phyloP scores from a whole-genome alignment of 2,888 invertebrate species.

The Macrosiphum euphorbiae region DNA sequence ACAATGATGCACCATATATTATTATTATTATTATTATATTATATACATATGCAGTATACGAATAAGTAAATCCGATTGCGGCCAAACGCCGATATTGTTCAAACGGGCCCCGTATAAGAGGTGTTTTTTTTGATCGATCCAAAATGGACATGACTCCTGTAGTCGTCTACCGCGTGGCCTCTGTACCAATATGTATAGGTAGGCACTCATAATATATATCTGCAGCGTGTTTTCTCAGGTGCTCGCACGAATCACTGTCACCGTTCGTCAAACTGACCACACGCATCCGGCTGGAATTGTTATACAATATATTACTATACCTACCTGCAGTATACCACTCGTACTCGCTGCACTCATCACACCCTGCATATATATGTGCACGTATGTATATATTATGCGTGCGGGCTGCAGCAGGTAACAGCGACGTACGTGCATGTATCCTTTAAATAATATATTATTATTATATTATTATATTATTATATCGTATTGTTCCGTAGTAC shows the following conservation, averaged over 20 bases:
- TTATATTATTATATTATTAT: background rate
- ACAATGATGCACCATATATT: constrained; percentile 18
- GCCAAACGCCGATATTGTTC: background rate
- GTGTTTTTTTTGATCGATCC: constrained; percentile 51
- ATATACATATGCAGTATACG: background rate
- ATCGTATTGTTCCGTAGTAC: constrained; percentile 44
- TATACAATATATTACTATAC: background rate
- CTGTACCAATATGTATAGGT: background rate
- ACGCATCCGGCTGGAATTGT: constrained; percentile 54
- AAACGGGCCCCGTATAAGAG: background rate
- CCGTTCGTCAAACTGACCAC: constrained; percentile 62
- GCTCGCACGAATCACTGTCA: constrained; percentile 57
- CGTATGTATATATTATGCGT: background rate
- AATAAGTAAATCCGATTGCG: constrained; percentile 25
- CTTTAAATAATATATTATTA: background rate
- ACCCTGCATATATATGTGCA: background rate
- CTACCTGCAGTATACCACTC: background rate
- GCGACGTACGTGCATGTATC: background rate
- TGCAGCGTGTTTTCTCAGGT: constrained; percentile 59
- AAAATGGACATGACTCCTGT: constrained; percentile 61
- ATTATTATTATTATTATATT: background rate
- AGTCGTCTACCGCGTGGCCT: constrained; percentile 18
- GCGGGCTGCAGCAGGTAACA: background rate
- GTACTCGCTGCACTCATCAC: background rate
- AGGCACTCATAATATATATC: background rate